Evolutionary conservation across 2,113 vertebrate genomes (phyloP).

Genomic region (Bufo gargarizans): DNA sequence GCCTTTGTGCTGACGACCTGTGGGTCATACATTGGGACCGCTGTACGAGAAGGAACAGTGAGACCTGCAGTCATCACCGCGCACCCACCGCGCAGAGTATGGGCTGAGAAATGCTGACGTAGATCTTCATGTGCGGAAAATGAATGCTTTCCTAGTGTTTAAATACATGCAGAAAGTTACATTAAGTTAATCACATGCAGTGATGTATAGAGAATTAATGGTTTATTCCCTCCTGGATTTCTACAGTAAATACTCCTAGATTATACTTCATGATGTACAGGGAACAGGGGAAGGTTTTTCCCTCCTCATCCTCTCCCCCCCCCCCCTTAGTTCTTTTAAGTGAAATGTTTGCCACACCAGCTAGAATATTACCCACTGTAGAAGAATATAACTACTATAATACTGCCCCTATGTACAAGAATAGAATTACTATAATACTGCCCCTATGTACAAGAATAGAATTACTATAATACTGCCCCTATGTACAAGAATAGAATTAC

Average conservation of each 20-base stretch:
- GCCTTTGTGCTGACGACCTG: background rate
- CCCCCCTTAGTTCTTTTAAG: too few species aligned
- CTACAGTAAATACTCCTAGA: background rate
- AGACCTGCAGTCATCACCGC: background rate
- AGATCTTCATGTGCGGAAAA: background rate
- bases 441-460: slow-evolving; percentile 11
- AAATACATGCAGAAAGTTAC: too few species aligned
- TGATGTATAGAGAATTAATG: background rate
- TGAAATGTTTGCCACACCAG: too few species aligned
- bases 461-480: slow-evolving; percentile 15
- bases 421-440: slow-evolving; percentile 14
- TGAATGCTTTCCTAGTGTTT: background rate
- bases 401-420: background rate
- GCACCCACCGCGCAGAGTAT: background rate
- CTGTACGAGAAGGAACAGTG: background rate
- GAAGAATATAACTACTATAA: background rate
- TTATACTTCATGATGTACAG: too few species aligned
- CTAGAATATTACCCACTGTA: background rate
- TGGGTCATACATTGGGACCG: background rate
- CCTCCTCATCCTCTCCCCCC: too few species aligned
- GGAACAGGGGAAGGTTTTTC: too few species aligned
- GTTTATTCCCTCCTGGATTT: background rate
- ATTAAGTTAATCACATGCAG: background rate
- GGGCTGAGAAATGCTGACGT: background rate
- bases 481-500: slow-evolving; percentile 9